These are phyloP conservation scores for Rhinichthys klamathensis DNA, from an alignment of 2,113 vertebrate species.

Conservation along the genomic window DNA sequence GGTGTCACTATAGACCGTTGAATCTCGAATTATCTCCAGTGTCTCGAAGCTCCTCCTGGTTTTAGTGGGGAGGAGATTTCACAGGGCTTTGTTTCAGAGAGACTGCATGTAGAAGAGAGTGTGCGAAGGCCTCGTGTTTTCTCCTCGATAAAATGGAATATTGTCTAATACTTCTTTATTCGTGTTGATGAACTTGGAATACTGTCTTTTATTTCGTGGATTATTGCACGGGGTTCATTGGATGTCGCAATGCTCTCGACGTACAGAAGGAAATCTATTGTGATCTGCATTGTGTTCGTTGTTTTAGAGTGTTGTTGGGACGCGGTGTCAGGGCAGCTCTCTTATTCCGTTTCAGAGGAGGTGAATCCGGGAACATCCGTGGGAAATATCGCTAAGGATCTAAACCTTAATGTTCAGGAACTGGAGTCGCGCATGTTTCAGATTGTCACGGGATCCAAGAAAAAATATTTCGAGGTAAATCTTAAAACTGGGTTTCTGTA, in stretches of 20 bases:
- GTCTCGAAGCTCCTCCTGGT: slow-evolving; percentile 65
- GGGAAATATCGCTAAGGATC: slow-evolving; percentile 68
- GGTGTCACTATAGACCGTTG: slow-evolving; percentile 68
- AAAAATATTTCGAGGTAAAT: slow-evolving; percentile 71
- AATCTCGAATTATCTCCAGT: slow-evolving; percentile 14
- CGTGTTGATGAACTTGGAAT: background rate
- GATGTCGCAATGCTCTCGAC: slow-evolving; percentile 57
- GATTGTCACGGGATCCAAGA: slow-evolving; percentile 67
- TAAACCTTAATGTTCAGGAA: slow-evolving; percentile 59
- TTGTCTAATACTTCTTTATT: slow-evolving; percentile 2
- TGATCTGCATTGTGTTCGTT: slow-evolving; percentile 46
- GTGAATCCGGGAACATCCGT: slow-evolving; percentile 59
- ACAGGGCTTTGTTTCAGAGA: slow-evolving; percentile 58
- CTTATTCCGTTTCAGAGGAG: slow-evolving; percentile 67
- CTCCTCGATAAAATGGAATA: background rate
- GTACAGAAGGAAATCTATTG: background rate
- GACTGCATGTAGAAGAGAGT: background rate
- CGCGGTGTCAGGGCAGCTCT: slow-evolving; percentile 60
- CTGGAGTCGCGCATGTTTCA: slow-evolving; percentile 66
- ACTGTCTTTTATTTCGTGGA: background rate
- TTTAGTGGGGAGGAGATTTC: slow-evolving; percentile 43
- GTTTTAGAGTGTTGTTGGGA: slow-evolving; percentile 48
- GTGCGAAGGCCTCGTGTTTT: background rate
- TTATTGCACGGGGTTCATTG: background rate
- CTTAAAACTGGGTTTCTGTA: slow-evolving; percentile 71